Evolutionary conservation across 2,888 invertebrate genomes (phyloP), one percentile per base, ranked within the genome.

Genomic region (Epirrita christyi): DNA sequence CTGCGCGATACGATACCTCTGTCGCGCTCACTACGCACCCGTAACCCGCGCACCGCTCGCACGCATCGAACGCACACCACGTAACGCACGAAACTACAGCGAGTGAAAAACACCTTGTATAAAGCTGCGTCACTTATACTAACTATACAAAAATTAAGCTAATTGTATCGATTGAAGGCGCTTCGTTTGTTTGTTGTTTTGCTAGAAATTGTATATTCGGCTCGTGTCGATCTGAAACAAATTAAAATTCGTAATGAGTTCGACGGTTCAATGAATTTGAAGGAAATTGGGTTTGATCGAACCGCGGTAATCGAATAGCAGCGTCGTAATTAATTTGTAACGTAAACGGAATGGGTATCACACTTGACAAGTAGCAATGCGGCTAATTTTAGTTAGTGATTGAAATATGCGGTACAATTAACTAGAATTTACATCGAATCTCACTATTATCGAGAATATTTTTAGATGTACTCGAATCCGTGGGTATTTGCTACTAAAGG

Each of bases 151-250:
- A n/a, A 72, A 63, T 66, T 74, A 70, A 70, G 70, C 76, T 81
- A 81, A 75, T 73, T 67, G 71, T 80, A 73, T 81, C 69, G 72
- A 78, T 81, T 84, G 77, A 89, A 90, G 88, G 90, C 90, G 90
- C 83, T 89, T 86, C 80, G 82, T 79, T 85, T 81, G 67, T 72
- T 83, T 71, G 73, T 74, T 79, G 76, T 69, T 59, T 73, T 74
- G 14, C 44, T 58, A 43, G 77, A 69, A 61, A 69, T 67, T 70
- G 69, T 74, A 67, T 64, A 73, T 69, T 75, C 64, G 66, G 70
- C 67, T 77, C 71, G 70, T 74, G 77, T 75, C 65, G 71, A 83
- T 86, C 91, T 91, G 91, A 73, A 90, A 91, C 89, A 89, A 87
- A 83, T 73, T 71, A 79, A 75, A 76, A 73, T 66, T 67, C 61